A percentile compares a stretch with the other conserved stretches of the same genome.
Conservation (phyloP, 1,140 invertebrate species). For the Thereuonema tuberculata region DNA sequence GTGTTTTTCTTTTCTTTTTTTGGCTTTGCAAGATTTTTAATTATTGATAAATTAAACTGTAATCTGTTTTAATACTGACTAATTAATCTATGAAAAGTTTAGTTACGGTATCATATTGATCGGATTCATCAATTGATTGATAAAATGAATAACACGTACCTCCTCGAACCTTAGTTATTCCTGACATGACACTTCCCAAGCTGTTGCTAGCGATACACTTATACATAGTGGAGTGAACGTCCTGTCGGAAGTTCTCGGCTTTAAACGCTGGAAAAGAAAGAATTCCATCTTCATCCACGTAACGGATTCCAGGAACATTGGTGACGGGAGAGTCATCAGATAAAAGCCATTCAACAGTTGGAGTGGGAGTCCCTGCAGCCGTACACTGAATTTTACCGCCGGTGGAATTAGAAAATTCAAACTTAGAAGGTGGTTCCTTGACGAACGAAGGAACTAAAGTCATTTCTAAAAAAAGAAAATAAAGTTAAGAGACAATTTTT, state of each 20-base stretch:
- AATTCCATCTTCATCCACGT: background rate
- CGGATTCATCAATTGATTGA: too few relatives aligned
- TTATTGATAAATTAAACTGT: too few relatives aligned
- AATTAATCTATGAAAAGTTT: too few relatives aligned
- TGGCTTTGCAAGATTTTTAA: too few relatives aligned
- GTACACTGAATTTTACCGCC: background rate
- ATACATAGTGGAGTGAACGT: slow-evolving; percentile 26
- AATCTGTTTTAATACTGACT: too few relatives aligned
- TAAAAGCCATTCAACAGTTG: background rate
- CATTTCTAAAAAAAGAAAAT: too few relatives aligned
- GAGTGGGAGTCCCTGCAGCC: background rate
- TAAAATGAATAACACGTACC: too few relatives aligned
- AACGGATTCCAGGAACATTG: background rate
- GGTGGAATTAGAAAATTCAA: slow-evolving; percentile 1
- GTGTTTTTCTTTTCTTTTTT: too few relatives aligned
- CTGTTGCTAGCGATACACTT: slow-evolving; percentile 31
- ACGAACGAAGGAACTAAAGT: background rate
- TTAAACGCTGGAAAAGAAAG: slow-evolving; percentile 17
- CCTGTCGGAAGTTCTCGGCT: slow-evolving; percentile 16
- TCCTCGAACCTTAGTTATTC: too few relatives aligned
- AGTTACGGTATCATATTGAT: too few relatives aligned
- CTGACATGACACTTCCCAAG: slow-evolving; percentile 29
- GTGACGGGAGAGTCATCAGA: background rate
- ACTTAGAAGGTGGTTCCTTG: background rate
- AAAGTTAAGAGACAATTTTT: too few relatives aligned